Conservation (phyloP, 2,888 invertebrate genomes). For the Lasioglossum lativentre region DNA sequence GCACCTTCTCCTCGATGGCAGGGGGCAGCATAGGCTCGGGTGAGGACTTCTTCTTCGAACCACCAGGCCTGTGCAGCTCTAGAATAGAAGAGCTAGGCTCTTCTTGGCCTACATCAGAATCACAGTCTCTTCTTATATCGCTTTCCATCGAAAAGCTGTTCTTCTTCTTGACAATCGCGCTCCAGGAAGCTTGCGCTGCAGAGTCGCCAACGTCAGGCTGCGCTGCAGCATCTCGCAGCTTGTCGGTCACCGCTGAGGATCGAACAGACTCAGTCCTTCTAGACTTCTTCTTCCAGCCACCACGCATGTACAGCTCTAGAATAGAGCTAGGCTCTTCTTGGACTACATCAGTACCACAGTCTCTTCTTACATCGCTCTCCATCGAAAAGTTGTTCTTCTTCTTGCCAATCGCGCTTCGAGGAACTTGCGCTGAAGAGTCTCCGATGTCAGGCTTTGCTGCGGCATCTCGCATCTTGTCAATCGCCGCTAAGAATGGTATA, state of each 20-base stretch:
- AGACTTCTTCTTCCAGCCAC: background rate
- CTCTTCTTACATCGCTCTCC: background rate
- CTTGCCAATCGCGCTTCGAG: constrained; percentile 74
- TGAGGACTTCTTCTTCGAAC: constrained; percentile 12
- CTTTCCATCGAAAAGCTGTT: background rate
- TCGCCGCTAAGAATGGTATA: background rate
- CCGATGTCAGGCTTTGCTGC: background rate
- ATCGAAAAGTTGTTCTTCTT: constrained; percentile 48
- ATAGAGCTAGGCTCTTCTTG: background rate
- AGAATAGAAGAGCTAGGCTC: background rate
- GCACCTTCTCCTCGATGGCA: background rate
- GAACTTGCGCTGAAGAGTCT: background rate
- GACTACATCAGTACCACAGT: background rate
- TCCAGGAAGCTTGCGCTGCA: constrained; percentile 1
- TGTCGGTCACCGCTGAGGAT: background rate
- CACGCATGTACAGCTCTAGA: background rate
- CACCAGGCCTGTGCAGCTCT: background rate
- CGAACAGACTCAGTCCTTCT: background rate
- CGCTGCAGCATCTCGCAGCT: constrained; percentile 11
- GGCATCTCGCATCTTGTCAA: constrained; percentile 31
- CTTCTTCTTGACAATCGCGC: constrained; percentile 34
- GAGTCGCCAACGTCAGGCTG: background rate
- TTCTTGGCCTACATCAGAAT: background rate
- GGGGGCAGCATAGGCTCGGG: background rate
- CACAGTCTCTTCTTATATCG: background rate